These are phyloP conservation scores for Sphecodes monilicornis DNA, from an alignment of 2,888 invertebrate species.

Conservation along the genomic window DNA sequence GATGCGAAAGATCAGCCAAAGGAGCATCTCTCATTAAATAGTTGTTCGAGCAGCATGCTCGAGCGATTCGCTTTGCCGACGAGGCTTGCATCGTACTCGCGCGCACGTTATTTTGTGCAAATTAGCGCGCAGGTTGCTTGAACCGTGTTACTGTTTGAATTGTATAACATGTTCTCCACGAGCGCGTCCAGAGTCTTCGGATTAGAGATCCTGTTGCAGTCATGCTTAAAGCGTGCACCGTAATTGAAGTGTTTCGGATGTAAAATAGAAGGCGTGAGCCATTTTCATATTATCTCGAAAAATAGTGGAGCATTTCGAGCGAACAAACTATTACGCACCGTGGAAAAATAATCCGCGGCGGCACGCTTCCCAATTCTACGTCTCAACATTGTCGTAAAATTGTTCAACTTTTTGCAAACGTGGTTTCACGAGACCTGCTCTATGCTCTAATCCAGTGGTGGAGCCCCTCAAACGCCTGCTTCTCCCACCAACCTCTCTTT, in stretches of 20 bases:
- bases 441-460: no score
- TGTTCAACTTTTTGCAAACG: not conserved
- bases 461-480: no score
- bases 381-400: not conserved
- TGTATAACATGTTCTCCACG: constrained; percentile 23
- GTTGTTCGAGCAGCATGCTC: not conserved
- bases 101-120: constrained; percentile 47
- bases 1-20: constrained; percentile 19
- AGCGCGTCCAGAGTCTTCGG: constrained; percentile 18
- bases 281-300: constrained; percentile 3
- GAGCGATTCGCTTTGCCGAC: constrained; percentile 18
- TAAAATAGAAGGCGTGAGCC: not conserved
- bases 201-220: constrained; percentile 33
- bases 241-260: constrained; percentile 18
- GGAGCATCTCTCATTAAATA: constrained; percentile 13
- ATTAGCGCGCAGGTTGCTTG: constrained; percentile 43
- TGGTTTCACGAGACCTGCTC: constrained; percentile 14
- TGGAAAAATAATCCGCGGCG: not conserved
- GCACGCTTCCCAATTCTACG: not conserved
- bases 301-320: not conserved
- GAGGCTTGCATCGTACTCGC: constrained; percentile 3
- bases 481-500: no score
- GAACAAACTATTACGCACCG: not conserved
- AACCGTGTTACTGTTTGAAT: constrained; percentile 32
- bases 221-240: constrained; percentile 16